These are phyloP conservation scores for Cisticola juncidis DNA, from an alignment of 2,113 vertebrate species.

Conservation along the genomic window DNA sequence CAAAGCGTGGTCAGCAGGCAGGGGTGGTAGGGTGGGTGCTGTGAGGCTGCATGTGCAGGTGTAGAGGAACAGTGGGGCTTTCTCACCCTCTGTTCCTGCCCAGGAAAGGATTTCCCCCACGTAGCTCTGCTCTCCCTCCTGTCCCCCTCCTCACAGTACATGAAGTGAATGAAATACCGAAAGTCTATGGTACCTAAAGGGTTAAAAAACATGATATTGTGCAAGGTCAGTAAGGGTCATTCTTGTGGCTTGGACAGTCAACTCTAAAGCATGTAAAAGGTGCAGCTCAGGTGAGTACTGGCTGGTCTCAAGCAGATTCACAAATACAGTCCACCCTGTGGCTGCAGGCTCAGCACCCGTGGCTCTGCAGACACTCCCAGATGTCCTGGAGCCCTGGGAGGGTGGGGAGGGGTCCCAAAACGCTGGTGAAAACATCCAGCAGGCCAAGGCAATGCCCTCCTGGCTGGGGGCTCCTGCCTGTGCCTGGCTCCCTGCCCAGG, in stretches of 20 bases:
- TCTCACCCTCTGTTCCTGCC: slow-evolving; percentile 17
- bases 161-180: background rate
- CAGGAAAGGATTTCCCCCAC: background rate
- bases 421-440: background rate
- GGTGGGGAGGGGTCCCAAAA: background rate
- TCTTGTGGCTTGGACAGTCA: slow-evolving; percentile 80
- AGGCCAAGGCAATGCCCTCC: background rate
- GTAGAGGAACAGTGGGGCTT: background rate
- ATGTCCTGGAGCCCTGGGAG: background rate
- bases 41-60: slow-evolving; percentile 4
- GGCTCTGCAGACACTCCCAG: background rate
- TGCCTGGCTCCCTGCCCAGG: background rate
- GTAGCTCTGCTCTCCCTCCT: slow-evolving; percentile 27
- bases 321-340: slow-evolving; percentile 83
- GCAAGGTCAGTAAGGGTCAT: slow-evolving; percentile 81
- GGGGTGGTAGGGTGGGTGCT: slow-evolving; percentile 38
- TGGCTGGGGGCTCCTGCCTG: background rate
- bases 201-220: slow-evolving; percentile 70
- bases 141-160: background rate
- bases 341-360: background rate
- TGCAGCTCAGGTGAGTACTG: slow-evolving; percentile 89
- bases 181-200: slow-evolving; percentile 75
- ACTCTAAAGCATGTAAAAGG: slow-evolving; percentile 73
- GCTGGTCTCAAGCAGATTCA: slow-evolving; percentile 77
- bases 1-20: background rate